A percentile compares a stretch with the other conserved stretches of the same genome.
Evolutionary conservation across 2,888 invertebrate genomes (phyloP).

Genomic region (Andrena flavipes): DNA sequence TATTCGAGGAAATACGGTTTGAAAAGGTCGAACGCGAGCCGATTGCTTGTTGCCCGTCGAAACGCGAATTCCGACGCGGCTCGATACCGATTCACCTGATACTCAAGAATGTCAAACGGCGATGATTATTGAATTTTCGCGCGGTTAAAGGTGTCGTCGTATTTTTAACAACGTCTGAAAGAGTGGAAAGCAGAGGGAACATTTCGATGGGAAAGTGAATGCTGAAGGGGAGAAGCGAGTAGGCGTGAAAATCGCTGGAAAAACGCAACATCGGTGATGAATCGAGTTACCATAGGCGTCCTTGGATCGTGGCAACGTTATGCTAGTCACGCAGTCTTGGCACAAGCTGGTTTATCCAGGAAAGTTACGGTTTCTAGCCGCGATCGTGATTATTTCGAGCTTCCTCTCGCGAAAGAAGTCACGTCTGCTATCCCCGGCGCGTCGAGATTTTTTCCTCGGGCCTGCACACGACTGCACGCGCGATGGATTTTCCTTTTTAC

Average conservation of each 20-base stretch:
- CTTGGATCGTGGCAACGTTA: constrained; percentile 9
- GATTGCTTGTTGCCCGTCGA: constrained; percentile 34
- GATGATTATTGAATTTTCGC: constrained; percentile 31
- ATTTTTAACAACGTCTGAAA: not conserved
- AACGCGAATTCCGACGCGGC: constrained; percentile 37
- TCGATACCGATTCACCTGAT: constrained; percentile 39
- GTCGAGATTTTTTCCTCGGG: constrained; percentile 19
- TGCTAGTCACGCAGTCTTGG: not conserved
- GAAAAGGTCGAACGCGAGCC: constrained; percentile 61
- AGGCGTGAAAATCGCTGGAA: not conserved
- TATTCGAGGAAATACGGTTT: constrained; percentile 48
- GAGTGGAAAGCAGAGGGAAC: not conserved
- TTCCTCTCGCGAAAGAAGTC: constrained; percentile 30
- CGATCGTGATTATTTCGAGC: constrained; percentile 45
- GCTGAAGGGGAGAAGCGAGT: not conserved
- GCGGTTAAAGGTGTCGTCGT: not conserved
- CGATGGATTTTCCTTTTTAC: not conserved
- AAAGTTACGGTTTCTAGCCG: constrained; percentile 34
- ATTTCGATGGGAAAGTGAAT: not conserved
- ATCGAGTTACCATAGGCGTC: not conserved
- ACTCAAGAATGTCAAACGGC: constrained; percentile 44
- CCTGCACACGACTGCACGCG: not conserved
- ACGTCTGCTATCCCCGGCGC: not conserved
- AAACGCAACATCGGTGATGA: not conserved
- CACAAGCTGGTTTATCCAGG: constrained; percentile 20